phyloP scores from a whole-genome alignment of 2,797 vertebrate species.

The Macropodus opercularis region DNA sequence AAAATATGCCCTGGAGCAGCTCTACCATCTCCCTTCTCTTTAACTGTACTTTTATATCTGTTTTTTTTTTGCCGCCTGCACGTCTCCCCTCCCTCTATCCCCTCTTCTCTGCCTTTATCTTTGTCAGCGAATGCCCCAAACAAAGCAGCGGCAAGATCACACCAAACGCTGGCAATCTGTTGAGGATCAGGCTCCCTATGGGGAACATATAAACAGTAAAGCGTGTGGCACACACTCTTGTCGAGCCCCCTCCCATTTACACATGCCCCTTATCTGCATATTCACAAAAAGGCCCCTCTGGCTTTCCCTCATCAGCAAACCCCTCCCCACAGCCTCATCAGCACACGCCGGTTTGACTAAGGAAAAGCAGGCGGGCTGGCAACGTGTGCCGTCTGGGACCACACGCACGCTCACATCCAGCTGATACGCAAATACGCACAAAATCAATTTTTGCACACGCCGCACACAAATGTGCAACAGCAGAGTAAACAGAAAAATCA shows the following conservation, averaged over 20 bases:
- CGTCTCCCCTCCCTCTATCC: conserved; percentile 47
- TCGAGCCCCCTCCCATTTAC: conserved; percentile 86
- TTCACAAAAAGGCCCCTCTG: conserved; percentile 83
- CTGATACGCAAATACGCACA: conserved; percentile 59
- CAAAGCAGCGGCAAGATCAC: conserved; percentile 83
- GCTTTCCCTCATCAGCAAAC: conserved; percentile 83
- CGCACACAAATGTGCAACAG: conserved; percentile 70
- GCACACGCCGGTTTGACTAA: conserved; percentile 77
- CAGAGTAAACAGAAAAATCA: conserved; percentile 73
- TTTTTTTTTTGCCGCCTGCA: conserved; percentile 19
- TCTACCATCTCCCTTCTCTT: conserved; percentile 65
- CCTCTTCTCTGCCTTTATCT: conserved; percentile 71
- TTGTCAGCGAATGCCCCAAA: conserved; percentile 75
- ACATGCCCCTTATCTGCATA: conserved; percentile 85
- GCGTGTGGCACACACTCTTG: conserved; percentile 86
- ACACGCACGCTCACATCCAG: conserved; percentile 64
- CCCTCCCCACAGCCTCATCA: conserved; percentile 81
- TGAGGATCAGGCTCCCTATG: conserved; percentile 86
- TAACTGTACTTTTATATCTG: conserved; percentile 75
- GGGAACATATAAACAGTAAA: conserved; percentile 87
- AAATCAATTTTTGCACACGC: conserved; percentile 67
- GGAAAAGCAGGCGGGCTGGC: conserved; percentile 68
- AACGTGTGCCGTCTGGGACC: conserved; percentile 73
- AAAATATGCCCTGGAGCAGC: conserved; percentile 87
- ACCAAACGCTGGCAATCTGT: conserved; percentile 88